A percentile compares a stretch with the other conserved stretches of the same genome.
Evolutionary conservation across 1,140 invertebrate genomes (phyloP).

Genomic region (Zaprionus africanus): DNA sequence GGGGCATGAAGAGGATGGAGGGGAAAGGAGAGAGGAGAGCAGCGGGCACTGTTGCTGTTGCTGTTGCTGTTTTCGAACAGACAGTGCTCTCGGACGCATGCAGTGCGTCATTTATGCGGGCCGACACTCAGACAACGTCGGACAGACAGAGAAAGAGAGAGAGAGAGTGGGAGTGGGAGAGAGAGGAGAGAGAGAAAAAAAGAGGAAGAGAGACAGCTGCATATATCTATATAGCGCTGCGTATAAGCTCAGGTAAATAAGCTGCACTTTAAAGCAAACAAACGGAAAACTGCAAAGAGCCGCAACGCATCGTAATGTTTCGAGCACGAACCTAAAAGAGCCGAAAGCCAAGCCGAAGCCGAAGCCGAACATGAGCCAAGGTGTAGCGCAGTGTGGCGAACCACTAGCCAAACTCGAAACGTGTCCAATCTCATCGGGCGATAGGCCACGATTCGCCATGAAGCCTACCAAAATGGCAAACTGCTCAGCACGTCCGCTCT

Average conservation of each 20-base stretch:
- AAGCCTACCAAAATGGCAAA: slow-evolving; percentile 24
- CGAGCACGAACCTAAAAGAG: slow-evolving; percentile 1
- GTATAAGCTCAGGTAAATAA: slow-evolving; percentile 65
- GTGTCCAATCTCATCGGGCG: slow-evolving; percentile 30
- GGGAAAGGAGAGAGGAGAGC: neutral
- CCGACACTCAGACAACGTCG: slow-evolving; percentile 36
- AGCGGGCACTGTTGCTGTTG: neutral
- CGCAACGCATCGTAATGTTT: neutral
- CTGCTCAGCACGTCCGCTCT: slow-evolving; percentile 9
- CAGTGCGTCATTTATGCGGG: slow-evolving; percentile 76
- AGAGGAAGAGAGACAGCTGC: neutral
- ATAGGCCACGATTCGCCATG: slow-evolving; percentile 12
- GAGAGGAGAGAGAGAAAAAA: neutral
- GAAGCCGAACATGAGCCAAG: neutral
- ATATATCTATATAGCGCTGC: slow-evolving; percentile 1
- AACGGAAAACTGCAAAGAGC: slow-evolving; percentile 26
- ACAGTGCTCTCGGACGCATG: slow-evolving; percentile 34
- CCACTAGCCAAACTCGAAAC: slow-evolving; percentile 9
- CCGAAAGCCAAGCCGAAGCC: neutral
- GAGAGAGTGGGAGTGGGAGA: neutral
- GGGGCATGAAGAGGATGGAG: neutral
- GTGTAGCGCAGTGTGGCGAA: neutral
- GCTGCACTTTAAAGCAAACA: slow-evolving; percentile 78
- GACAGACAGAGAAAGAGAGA: slow-evolving; percentile 2
- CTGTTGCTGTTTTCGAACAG: slow-evolving; percentile 29